Conservation (phyloP, 1,140 invertebrate species). For the Eumeta japonica region DNA sequence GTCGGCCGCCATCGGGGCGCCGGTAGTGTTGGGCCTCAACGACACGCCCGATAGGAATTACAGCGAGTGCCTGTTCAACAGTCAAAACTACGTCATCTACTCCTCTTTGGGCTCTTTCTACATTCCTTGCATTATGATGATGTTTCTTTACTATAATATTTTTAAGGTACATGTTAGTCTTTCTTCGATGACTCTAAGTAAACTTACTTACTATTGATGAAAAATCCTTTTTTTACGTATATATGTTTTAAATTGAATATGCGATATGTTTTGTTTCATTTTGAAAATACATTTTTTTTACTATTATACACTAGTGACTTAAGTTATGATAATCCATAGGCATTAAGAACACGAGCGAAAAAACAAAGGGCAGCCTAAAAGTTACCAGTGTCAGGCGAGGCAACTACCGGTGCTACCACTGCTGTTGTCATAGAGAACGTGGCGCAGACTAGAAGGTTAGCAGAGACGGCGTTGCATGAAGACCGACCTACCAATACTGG, state of each 20-base stretch:
- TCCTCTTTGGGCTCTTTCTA: constrained; percentile 98
- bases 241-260: neutral
- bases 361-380: constrained; percentile 74
- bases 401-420: constrained; percentile 72
- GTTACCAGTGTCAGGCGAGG: constrained; percentile 66
- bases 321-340: constrained; percentile 26
- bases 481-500: constrained; percentile 85
- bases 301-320: neutral
- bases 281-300: neutral
- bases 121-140: constrained; percentile 98
- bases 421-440: constrained; percentile 86
- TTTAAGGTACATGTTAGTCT: constrained; percentile 67
- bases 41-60: constrained; percentile 76
- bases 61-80: constrained; percentile 92
- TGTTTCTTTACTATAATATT: constrained; percentile 97
- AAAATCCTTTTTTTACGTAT: neutral
- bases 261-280: neutral
- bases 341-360: constrained; percentile 74
- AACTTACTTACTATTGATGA: neutral
- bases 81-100: constrained; percentile 96
- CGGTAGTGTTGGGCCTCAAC: constrained; percentile 94
- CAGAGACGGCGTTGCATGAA: constrained; percentile 74
- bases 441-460: constrained; percentile 75
- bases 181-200: neutral
- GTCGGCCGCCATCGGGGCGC: constrained; percentile 93